A percentile compares a stretch with the other conserved stretches of the same genome.
phyloP scores from a whole-genome alignment of 2,888 invertebrate genomes.

The Leucoma salicis region DNA sequence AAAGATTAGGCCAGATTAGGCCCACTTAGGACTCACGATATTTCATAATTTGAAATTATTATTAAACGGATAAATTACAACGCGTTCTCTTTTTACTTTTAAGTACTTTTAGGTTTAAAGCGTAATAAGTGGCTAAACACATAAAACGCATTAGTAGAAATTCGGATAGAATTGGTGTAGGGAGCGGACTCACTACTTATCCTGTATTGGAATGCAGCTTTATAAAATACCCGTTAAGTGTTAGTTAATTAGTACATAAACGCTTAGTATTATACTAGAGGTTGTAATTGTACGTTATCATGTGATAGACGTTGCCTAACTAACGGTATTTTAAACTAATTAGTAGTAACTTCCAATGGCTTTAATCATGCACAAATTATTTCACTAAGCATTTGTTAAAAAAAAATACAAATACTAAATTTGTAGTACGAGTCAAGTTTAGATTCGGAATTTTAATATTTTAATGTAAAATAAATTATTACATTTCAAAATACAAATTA shows the following conservation, averaged over 20 bases:
- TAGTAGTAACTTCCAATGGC: slow-evolving; percentile 53
- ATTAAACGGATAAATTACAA: no score
- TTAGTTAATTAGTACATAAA: slow-evolving; percentile 28
- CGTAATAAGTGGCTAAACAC: no score
- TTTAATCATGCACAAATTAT: slow-evolving; percentile 72
- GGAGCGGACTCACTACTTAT: no score
- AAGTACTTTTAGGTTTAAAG: no score
- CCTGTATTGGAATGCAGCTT: no score
- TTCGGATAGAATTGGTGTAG: no score
- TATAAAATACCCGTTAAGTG: slow-evolving; percentile 23
- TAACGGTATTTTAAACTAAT: slow-evolving; percentile 50
- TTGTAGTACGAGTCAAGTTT: background rate
- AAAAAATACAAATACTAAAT: background rate
- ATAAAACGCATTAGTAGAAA: no score
- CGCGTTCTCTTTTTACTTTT: no score
- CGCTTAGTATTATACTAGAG: slow-evolving; percentile 44
- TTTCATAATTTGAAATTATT: no score
- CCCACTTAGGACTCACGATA: no score
- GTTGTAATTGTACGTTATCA: slow-evolving; percentile 59
- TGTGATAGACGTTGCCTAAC: slow-evolving; percentile 74
- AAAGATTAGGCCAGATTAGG: no score
- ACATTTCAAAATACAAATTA: background rate
- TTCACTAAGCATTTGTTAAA: slow-evolving; percentile 5
- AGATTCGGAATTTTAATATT: background rate
- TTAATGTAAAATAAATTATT: no score